Evolutionary conservation across 2,113 vertebrate genomes (phyloP), one percentile per base, ranked within the genome.

Genomic region (Pedetes capensis): DNA sequence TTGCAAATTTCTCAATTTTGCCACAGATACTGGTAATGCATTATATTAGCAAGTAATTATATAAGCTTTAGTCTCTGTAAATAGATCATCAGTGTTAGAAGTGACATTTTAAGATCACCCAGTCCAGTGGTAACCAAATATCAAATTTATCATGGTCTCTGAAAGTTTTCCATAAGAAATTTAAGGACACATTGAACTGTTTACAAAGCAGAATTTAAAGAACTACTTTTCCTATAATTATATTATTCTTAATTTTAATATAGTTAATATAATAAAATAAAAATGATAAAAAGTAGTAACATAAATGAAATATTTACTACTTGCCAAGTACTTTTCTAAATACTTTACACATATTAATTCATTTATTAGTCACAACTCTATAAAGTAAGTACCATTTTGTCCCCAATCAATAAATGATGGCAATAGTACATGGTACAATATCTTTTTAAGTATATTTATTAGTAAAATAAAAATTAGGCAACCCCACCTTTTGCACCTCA

Each of bases 401-500:
- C 44, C 2, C 18, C 17, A 39, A 13, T 44, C 44, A 81, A 68
- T 27, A 74, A 22, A 89, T 85, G 23, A n/a, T 74, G 27, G 20
- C 16, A 95, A 42, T 49, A 74, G 20, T 63, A 83, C 37, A 47
- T 78, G 11, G 17, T 55, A 25, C 3, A 11, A 0, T 59, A 51
- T 42, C 74, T 76, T 69, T 27, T n/a, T 27, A 69, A 74, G 7
- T n/a, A 79, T 42, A 5, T 63, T 83, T 85, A 66, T 75, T 80
- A 59, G 12, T 89, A 75, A 91, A 13, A 85, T 68, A 66, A 87
- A 91, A 85, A 85, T 61, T 89, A 92, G 32, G 9, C 7, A 85
- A 84, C 8, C 29, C 32, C 25, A 64, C 66, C 66, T 75, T n/a
- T 86, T 74, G 3, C 9, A 32, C 23, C 29, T 8, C 32, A 74